These are phyloP conservation scores for Eunapius fragilis DNA, from an alignment of 37 sponge, comb jelly and placozoan genomes.

Conservation along the genomic window DNA sequence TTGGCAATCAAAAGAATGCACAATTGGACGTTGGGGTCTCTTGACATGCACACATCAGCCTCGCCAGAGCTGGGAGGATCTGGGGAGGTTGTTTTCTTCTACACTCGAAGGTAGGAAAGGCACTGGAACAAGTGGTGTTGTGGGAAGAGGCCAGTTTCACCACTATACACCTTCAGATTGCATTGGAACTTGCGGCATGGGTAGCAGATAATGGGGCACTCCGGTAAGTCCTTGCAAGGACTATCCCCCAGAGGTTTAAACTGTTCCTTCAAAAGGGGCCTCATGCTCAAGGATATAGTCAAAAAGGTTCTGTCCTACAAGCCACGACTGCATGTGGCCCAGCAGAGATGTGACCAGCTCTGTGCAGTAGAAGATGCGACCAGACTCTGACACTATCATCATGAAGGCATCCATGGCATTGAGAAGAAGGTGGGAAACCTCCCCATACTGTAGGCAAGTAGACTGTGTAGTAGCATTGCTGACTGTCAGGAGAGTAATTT, in stretches of 20 bases:
- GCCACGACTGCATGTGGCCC: conserved; percentile 41
- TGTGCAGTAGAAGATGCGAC: conserved; percentile 59
- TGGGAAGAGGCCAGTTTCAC: conserved; percentile 23
- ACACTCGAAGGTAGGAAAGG: conserved; percentile 47
- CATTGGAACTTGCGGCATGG: conserved; percentile 2
- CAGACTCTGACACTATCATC: conserved; percentile 53
- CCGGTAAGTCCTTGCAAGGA: neutral
- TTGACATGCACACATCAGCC: neutral
- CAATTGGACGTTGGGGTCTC: neutral
- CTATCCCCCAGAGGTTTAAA: neutral
- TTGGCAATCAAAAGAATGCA: conserved; percentile 46
- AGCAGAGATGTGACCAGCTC: conserved; percentile 45
- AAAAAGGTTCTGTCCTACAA: conserved; percentile 54
- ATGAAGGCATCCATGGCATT: conserved; percentile 48
- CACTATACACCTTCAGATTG: conserved; percentile 25
- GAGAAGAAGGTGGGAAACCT: conserved; percentile 15
- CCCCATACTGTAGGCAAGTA: conserved; percentile 8
- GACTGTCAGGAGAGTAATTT: conserved; percentile 32
- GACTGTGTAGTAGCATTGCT: conserved; percentile 32
- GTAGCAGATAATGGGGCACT: conserved; percentile 20
- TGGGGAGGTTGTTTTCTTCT: conserved; percentile 3
- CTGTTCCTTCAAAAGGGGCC: neutral
- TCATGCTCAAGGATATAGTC: conserved; percentile 44
- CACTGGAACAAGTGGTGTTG: conserved; percentile 44
- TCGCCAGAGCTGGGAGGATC: neutral